Base-by-base conservation (phyloP, 2,888 invertebrate species). In the Mystacides longicornis region DNA sequence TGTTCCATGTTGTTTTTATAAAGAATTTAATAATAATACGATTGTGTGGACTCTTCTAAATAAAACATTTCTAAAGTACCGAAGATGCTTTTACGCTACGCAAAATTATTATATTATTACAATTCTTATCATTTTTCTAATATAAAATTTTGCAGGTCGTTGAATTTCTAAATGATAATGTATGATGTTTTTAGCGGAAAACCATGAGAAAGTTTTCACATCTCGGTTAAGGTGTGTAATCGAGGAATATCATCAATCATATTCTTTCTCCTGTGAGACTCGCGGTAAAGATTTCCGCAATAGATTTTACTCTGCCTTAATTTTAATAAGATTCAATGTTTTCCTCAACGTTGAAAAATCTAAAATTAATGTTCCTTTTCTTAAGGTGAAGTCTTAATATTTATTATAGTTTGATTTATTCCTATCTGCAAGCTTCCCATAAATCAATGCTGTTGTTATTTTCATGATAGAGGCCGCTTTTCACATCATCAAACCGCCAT, bases 201-300 rank as follows among this genome's bases (percentile, higher is more conserved):
- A 37, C 37, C 37, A 37, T 7, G 37, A 14, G 37, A 37, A 37
- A 37, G n/a, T 37, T 37, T 37, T 37, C 37, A 37, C 37, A 37
- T 37, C 16, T 37, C 16, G 37, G 16, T 37, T n/a, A 37, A 37
- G 37, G 14, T 37, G 14, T 37, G 37, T 37, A 37, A 37, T 37
- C 37, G 37, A 37, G 37, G 16, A 37, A 37, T 37, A 37, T 37
- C 37, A 37, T 37, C 37, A 37, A 37, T 37, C 37, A 37, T 37
- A 37, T 37, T 37, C 14, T 16, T 37, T 16, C 37, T n/a, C 37
- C 37, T 14, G 37, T 16, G 16, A 37, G 37, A 37, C 14, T 37
- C 37, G 14, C 37, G 37, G 37, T 16, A 7, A 37, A 14, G 37
- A 37, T 37, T 37, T 37, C 37, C 37, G 37, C 37, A 37, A 37